Evolutionary conservation across 37 sponge, comb jelly and placozoan genomes (phyloP), one percentile per base, ranked within the genome.

Genomic region (Tethya wilhelma): DNA sequence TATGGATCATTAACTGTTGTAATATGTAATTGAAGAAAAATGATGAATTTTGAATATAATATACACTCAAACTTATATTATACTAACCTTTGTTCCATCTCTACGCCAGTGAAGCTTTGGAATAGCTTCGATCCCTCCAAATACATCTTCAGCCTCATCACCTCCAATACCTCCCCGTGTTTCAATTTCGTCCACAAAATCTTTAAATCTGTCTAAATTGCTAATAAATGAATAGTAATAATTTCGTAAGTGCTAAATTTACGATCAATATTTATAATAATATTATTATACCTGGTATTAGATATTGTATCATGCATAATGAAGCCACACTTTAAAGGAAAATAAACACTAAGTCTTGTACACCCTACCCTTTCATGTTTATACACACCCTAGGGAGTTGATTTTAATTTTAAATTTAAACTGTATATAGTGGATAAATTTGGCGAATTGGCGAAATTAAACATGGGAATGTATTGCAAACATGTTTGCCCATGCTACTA

Each of bases 1-100:
- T 72, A 33, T 82, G 83, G 5, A 82, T 82, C 34, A 82, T 29
- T 32, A 80, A 70, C 81, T 80, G 55, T n/a, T 22, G 9, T n/a
- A 29, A 23, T 63, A 44, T 9, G 40, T 8, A 9, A 49, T 49
- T 14, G n/a, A n/a, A n/a, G n/a, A n/a, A n/a, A n/a, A n/a, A 49
- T 49, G 14, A 49, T 14, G 9, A 49, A 49, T 49, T 19, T 49
- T 49, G 9, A 49, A 19, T 49, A 49, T 49, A 49, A 49, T 49
- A 14, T 14, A 49, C 53, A 14, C 53, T 49, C 14, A 19, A 49
- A 9, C n/a, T n/a, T n/a, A n/a, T n/a, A 39, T 5, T 33, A 33
- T 5, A 73, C 34, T 20, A 55, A 84, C 76, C 73, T 84, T 84
- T 44, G 84, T 44, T 36, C 53, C 14, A 1, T 43, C 72, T 29